phyloP scores from a whole-genome alignment of 2,888 invertebrate species.

The Willowsia nigromaculata region DNA sequence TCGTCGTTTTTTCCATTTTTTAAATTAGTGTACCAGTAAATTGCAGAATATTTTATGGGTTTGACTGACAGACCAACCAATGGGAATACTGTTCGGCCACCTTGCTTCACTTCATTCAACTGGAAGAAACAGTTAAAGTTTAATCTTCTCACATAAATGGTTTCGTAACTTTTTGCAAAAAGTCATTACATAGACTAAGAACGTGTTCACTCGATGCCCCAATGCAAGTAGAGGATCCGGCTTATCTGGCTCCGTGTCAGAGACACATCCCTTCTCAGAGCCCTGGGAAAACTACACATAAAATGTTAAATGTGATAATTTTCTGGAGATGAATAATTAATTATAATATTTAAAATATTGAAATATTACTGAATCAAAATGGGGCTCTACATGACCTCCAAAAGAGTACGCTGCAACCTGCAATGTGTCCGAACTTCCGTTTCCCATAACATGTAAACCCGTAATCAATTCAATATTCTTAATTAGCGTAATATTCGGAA shows the following conservation, averaged over 20 bases:
- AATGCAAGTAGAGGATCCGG: too few relatives aligned
- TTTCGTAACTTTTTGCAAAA: too few relatives aligned
- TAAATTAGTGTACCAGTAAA: slow-evolving; percentile 81
- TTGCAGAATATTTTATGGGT: slow-evolving; percentile 80
- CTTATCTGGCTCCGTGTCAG: too few relatives aligned
- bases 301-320: too few relatives aligned
- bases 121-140: slow-evolving; percentile 2
- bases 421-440: slow-evolving; percentile 70
- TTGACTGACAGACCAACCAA: slow-evolving; percentile 76
- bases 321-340: too few relatives aligned
- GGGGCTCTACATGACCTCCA: slow-evolving; percentile 77
- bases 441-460: slow-evolving; percentile 74
- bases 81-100: slow-evolving; percentile 78
- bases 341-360: too few relatives aligned
- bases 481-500: slow-evolving; percentile 66
- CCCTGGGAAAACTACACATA: not conserved
- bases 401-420: slow-evolving; percentile 77
- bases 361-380: slow-evolving; percentile 74
- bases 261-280: too few relatives aligned
- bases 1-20: slow-evolving; percentile 80
- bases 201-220: too few relatives aligned
- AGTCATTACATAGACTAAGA: too few relatives aligned
- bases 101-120: slow-evolving; percentile 78
- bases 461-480: slow-evolving; percentile 74
- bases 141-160: too few relatives aligned